These are phyloP conservation scores for Archips xylosteana DNA, from an alignment of 2,888 invertebrate genomes.

Conservation along the genomic window DNA sequence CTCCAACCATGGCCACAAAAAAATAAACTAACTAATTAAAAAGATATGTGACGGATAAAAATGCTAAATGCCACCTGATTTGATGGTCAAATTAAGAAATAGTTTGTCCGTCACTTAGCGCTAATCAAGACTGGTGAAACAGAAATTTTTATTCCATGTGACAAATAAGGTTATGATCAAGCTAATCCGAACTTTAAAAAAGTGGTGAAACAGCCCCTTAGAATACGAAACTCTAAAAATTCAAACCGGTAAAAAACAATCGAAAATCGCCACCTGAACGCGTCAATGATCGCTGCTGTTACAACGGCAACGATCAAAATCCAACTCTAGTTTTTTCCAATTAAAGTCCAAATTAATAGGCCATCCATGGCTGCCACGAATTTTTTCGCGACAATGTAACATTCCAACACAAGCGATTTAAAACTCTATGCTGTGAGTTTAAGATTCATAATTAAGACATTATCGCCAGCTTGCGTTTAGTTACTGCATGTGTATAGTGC, in stretches of 20 bases:
- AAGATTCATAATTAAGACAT: background rate
- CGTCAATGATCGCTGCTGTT: constrained; percentile 7
- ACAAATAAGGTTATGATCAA: too few relatives aligned
- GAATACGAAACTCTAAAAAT: background rate
- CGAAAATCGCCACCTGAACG: constrained; percentile 23
- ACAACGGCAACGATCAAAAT: background rate
- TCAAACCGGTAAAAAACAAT: constrained; percentile 13
- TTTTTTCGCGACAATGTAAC: background rate
- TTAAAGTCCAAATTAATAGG: background rate
- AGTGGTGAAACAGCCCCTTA: too few relatives aligned
- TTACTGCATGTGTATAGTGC: constrained; percentile 7
- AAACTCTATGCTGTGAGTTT: background rate
- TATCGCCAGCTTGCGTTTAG: constrained; percentile 15
- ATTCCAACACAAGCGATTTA: background rate
- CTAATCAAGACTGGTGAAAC: too few relatives aligned
- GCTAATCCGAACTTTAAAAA: too few relatives aligned
- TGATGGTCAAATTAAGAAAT: too few relatives aligned
- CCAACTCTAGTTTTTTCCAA: background rate
- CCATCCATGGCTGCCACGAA: background rate
- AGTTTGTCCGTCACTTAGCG: too few relatives aligned
- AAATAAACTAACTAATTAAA: too few relatives aligned
- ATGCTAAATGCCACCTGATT: too few relatives aligned
- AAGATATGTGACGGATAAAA: too few relatives aligned
- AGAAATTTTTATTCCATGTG: too few relatives aligned
- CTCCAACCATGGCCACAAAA: too few relatives aligned